Percentiles rank a stretch among this genome's conserved stretches.
Conservation (phyloP, 2,797 vertebrate genomes). For the Chaetodon trifasciatus region DNA sequence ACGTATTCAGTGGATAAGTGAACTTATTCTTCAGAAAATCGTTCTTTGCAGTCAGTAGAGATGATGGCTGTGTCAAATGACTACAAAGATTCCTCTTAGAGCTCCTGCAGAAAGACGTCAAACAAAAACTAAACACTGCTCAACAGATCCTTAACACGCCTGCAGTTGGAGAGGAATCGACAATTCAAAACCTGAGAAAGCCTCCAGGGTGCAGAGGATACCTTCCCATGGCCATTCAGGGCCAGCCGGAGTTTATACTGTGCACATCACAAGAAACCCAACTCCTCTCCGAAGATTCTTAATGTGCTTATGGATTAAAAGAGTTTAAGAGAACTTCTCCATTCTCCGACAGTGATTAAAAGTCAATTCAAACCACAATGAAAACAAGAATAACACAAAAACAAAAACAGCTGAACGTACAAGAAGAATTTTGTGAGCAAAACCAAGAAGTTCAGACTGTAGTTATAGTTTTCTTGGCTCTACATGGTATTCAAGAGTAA, state of each 20-base stretch:
- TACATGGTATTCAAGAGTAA: constrained; percentile 26
- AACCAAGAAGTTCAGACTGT: constrained; percentile 11
- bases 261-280: constrained; percentile 69
- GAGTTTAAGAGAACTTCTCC: constrained; percentile 62
- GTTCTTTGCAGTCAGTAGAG: not conserved
- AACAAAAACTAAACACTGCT: constrained; percentile 6
- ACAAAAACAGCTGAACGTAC: constrained; percentile 31
- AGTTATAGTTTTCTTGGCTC: constrained; percentile 40
- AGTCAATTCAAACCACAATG: constrained; percentile 32
- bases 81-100: constrained; percentile 19
- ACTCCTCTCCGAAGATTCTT: constrained; percentile 70
- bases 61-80: constrained; percentile 33
- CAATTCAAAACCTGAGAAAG: constrained; percentile 14
- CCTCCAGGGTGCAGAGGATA: constrained; percentile 12
- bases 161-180: constrained; percentile 1
- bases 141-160: constrained; percentile 15
- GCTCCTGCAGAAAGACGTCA: constrained; percentile 3
- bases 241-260: constrained; percentile 49
- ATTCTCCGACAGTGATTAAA: constrained; percentile 65
- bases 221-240: constrained; percentile 52
- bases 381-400: constrained; percentile 41
- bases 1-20: not conserved
- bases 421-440: constrained; percentile 34
- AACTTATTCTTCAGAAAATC: constrained; percentile 10
- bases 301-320: constrained; percentile 70